Conservation (phyloP, 2,888 invertebrate genomes). For the Asteroscopus sphinx region DNA sequence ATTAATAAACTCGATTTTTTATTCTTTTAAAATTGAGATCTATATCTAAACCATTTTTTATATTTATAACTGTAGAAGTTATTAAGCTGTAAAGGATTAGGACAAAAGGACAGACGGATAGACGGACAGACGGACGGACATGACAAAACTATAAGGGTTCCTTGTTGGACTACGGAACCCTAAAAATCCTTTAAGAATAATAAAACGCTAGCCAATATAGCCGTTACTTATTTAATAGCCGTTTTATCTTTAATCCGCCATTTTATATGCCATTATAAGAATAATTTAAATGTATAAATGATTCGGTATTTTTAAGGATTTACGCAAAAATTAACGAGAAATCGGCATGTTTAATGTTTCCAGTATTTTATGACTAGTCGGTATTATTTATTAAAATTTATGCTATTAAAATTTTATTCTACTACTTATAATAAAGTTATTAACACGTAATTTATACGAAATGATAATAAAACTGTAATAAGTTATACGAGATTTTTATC, state of each 20-base stretch:
- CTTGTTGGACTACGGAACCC: no score
- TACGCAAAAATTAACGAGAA: conserved; percentile 1
- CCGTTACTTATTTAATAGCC: background rate
- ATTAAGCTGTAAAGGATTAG: no score
- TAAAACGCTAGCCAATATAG: background rate
- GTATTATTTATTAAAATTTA: conserved; percentile 11
- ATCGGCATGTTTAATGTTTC: conserved; percentile 8
- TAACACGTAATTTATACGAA: conserved; percentile 33
- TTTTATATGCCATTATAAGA: conserved; percentile 5
- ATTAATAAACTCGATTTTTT: no score
- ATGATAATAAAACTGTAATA: conserved; percentile 1
- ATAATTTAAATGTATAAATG: conserved; percentile 24
- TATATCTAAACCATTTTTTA: no score
- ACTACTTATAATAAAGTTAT: conserved; percentile 35
- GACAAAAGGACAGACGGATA: no score
- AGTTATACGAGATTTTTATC: conserved; percentile 6
- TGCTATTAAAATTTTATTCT: conserved; percentile 26
- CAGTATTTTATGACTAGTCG: conserved; percentile 14
- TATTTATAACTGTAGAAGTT: no score
- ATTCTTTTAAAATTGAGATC: no score
- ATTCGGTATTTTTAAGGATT: conserved; percentile 15
- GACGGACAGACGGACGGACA: no score
- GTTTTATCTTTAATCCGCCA: background rate
- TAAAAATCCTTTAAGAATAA: background rate
- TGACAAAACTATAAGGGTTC: no score